Evolutionary conservation across 2,113 vertebrate species (phyloP).

Genomic region (Falco punctatus): DNA sequence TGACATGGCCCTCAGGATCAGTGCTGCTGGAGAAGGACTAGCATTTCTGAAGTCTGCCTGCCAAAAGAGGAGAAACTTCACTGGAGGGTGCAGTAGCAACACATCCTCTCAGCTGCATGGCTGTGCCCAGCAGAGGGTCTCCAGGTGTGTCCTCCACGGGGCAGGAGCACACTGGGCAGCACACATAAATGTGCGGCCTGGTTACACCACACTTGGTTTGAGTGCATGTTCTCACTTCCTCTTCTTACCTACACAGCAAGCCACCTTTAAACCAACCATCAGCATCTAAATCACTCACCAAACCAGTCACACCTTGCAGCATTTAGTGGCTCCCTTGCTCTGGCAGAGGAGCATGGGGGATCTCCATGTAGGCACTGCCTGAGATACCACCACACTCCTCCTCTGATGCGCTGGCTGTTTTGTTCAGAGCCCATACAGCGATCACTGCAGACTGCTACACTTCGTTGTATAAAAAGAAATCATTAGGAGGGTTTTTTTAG

Average conservation of each 20-base stretch:
- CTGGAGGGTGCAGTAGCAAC: neutral
- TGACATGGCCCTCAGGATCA: neutral
- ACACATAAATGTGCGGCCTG: neutral
- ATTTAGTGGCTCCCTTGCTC: no score
- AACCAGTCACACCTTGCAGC: neutral
- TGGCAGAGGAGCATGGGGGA: neutral
- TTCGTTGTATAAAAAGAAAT: neutral
- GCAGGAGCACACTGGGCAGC: neutral
- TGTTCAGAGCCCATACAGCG: neutral
- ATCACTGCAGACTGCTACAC: neutral
- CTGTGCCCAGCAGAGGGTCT: neutral
- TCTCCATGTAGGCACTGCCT: neutral
- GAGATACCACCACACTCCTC: accelerated
- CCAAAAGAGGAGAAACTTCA: neutral
- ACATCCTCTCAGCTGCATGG: neutral
- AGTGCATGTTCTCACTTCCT: neutral
- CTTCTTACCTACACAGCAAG: neutral
- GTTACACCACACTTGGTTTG: neutral
- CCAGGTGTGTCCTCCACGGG: neutral
- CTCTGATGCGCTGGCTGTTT: neutral
- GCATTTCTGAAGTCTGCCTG: neutral
- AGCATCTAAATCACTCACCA: neutral
- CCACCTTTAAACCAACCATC: neutral
- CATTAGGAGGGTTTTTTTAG: neutral
- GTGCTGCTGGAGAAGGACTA: neutral